These are phyloP conservation scores for Acrocephalus kingi DNA, from an alignment of 2,113 vertebrate genomes.

Conservation along the genomic window DNA sequence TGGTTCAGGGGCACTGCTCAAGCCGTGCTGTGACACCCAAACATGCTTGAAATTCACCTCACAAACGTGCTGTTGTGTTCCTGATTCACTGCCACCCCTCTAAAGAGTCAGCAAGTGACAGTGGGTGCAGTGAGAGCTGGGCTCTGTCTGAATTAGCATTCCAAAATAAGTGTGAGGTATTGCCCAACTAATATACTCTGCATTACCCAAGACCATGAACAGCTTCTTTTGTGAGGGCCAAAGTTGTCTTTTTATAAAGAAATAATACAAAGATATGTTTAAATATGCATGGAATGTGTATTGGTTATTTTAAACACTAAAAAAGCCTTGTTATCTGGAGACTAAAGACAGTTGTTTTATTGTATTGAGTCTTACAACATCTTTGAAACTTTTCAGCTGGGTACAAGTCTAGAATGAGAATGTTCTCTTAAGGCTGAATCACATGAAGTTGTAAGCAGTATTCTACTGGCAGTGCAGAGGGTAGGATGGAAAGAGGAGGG, in stretches of 20 bases:
- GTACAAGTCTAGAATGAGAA: neutral
- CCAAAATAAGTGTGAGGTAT: neutral
- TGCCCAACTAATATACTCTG: neutral
- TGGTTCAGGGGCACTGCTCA: neutral
- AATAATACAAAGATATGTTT: neutral
- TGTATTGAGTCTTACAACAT: neutral
- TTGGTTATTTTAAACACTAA: neutral
- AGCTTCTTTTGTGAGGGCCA: neutral
- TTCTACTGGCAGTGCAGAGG: neutral
- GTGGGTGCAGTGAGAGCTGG: neutral
- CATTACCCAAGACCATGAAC: neutral
- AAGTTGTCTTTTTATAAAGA: constrained; percentile 25
- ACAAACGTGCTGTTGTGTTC: neutral
- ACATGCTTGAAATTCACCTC: constrained; percentile 22
- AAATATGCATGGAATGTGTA: neutral
- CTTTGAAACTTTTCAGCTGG: neutral
- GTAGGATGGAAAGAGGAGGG: neutral
- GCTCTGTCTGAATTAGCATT: neutral
- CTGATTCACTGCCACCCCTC: neutral
- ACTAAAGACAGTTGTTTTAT: neutral
- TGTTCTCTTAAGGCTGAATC: neutral
- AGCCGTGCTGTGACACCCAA: neutral
- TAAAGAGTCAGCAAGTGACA: constrained; percentile 7
- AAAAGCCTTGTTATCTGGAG: constrained; percentile 12
- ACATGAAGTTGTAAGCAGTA: neutral